Base-by-base conservation (phyloP, 2,888 invertebrate genomes). In the Cephalotes varians region DNA sequence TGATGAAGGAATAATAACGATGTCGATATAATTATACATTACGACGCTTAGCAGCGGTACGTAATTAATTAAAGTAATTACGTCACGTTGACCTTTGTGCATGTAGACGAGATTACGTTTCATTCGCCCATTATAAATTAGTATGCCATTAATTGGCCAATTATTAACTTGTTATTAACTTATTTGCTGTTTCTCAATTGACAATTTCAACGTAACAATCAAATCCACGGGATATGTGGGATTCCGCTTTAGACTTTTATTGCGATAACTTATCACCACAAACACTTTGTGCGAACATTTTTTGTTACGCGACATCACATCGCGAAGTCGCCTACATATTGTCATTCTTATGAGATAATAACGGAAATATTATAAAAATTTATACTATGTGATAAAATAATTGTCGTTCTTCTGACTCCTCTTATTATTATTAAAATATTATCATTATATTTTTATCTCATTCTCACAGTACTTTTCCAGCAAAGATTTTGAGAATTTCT, bases 61-160 rank as follows among this genome's bases (percentile, higher is more conserved):
- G 3, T 87, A 82, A 87, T 87, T 79, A 85, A 77, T 82, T 81
- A 79, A 84, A 80, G 77, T 81, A 87, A 87, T 87, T 82, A 69
- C 54, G 49, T 76, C 62, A 71, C 71, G 64, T 72, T 77, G 65
- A 74, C 74, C 73, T 77, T 82, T 69, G 65, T 34, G n/a, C 28
- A 56, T 31, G 31, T 58, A 56, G 15, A 47, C 12, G 28, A 44
- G 28, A 21, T 73, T 44, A 71, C 31, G 21, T 54, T 47, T 34
- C 31, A 34, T 15, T 54, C n/a, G 15, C 15, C n/a, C 25, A 2
- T 21, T 64, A 9, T 62, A 18, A 73, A 62, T 62, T 74, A 73
- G n/a, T 73, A 18, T 31, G 47, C 21, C 12, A 49, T 28, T 60
- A 74, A 49, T 64, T 49, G 64, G 12, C 12, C 7, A 18, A 44